Base-by-base conservation (phyloP, 2,113 vertebrate species). In the Tetraodon nigroviridis region DNA sequence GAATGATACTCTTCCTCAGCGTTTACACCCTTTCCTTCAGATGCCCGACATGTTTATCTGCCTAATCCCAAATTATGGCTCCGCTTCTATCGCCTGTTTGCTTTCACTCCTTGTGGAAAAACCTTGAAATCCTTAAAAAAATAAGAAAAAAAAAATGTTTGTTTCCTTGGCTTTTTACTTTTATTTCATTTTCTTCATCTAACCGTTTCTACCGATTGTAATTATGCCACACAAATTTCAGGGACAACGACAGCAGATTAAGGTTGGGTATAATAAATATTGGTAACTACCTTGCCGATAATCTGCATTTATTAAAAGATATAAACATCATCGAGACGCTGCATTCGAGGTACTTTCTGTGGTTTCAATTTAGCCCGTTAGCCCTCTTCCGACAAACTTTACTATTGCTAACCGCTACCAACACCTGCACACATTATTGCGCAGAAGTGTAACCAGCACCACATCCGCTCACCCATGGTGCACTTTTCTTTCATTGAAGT, bases 351-450 rank as follows among this genome's bases (percentile, higher is more conserved):
- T 6, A 6, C 29, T 32, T 8, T 32, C 12, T 65, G 20, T 21
- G 16, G 56, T 59, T 49, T 67, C 51, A 62, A 7, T 69, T 64
- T 8, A 7, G 2, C 44, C 56, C n/a, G 41, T 65, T 53, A 46
- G 5, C 27, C 61, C 58, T n/a, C 52, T 37, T 7, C 16, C 18
- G 29, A 67, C 45, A 22, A 5, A 42, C 56, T 69, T 55, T 27
- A 27, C 24, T 27, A 6, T 27, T 69, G 67, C 51, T 67, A 69
- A 54, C 68, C 58, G 55, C 22, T 29, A 18, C 60, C 57, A 42
- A 13, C 60, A 59, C 73, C 75, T n/a, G n/a, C 53, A 79, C 73
- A 60, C 66, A 45, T 65, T 51, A 55, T 22, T 32, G 42, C 55
- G 0, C 0, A 40, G 51, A 20, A 55, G 5, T 27, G 20, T 50